Conservation (phyloP, 1,140 invertebrate species). For the Acromyrmex heyeri region DNA sequence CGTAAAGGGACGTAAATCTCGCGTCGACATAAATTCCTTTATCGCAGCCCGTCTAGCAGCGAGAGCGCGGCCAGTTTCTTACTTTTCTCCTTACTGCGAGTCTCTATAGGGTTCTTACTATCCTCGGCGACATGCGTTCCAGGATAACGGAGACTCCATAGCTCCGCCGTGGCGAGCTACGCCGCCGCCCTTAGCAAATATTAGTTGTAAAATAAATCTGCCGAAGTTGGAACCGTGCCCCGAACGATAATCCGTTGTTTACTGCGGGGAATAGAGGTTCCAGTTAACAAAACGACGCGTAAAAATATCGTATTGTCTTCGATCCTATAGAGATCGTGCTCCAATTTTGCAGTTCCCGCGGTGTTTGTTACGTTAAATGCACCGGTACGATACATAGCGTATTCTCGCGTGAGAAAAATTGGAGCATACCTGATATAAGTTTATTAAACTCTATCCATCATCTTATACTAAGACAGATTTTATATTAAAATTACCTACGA, state of each 20-base stretch:
- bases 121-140: slow-evolving; percentile 41
- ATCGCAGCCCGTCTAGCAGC: slow-evolving; percentile 75
- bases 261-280: slow-evolving; percentile 34
- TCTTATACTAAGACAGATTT: slow-evolving; percentile 53
- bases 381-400: neutral
- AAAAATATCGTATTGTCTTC: slow-evolving; percentile 53
- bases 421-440: slow-evolving; percentile 45
- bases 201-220: slow-evolving; percentile 64
- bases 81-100: slow-evolving; percentile 66
- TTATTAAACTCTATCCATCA: slow-evolving; percentile 56
- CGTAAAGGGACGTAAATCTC: slow-evolving; percentile 79
- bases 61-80: slow-evolving; percentile 63
- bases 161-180: slow-evolving; percentile 15
- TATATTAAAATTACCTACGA: slow-evolving; percentile 46
- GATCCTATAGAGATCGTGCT: slow-evolving; percentile 46
- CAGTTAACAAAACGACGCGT: slow-evolving; percentile 50
- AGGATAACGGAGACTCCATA: slow-evolving; percentile 19
- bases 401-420: slow-evolving; percentile 45
- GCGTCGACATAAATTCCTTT: slow-evolving; percentile 81
- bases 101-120: slow-evolving; percentile 64
- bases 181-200: slow-evolving; percentile 51
- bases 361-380: slow-evolving; percentile 19
- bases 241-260: slow-evolving; percentile 60
- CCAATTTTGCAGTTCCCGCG: slow-evolving; percentile 40
- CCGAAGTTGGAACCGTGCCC: slow-evolving; percentile 46